Conservation (phyloP, 2,113 vertebrate genomes). For the Aegypius monachus region DNA sequence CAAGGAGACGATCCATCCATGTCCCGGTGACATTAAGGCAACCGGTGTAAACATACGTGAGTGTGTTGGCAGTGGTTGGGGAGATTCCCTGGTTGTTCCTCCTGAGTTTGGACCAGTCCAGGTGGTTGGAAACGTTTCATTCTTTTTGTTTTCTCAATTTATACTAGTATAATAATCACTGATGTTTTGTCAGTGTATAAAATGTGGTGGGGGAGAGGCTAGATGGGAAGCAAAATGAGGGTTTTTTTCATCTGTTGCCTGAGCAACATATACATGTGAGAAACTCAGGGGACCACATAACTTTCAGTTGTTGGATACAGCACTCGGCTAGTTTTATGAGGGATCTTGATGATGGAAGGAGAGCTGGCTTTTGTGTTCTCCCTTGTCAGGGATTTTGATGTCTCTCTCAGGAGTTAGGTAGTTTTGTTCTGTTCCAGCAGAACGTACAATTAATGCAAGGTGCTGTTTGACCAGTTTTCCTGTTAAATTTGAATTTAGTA, state of each 20-base stretch:
- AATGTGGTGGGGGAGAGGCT: neutral
- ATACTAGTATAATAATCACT: neutral
- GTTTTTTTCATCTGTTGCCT: conserved; percentile 21
- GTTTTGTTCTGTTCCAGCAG: neutral
- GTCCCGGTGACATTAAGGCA: neutral
- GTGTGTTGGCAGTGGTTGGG: neutral
- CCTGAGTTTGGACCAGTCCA: neutral
- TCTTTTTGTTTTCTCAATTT: neutral
- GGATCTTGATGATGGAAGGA: neutral
- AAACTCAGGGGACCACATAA: conserved; percentile 4
- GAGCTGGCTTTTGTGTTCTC: neutral
- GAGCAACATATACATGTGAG: conserved; percentile 29
- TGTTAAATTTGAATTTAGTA: neutral
- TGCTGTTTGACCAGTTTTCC: conserved; percentile 6
- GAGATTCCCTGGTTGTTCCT: neutral
- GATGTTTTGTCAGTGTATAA: neutral
- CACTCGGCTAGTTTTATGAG: neutral
- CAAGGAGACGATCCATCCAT: neutral
- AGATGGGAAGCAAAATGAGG: neutral
- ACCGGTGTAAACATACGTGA: accelerated
- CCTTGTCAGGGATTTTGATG: neutral
- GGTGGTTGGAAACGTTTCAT: neutral
- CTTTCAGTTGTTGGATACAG: conserved; percentile 11
- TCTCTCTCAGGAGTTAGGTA: conserved; percentile 8
- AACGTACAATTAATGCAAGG: conserved; percentile 2